Conservation (phyloP, 1,140 invertebrate species). For the Portunus trituberculatus region DNA sequence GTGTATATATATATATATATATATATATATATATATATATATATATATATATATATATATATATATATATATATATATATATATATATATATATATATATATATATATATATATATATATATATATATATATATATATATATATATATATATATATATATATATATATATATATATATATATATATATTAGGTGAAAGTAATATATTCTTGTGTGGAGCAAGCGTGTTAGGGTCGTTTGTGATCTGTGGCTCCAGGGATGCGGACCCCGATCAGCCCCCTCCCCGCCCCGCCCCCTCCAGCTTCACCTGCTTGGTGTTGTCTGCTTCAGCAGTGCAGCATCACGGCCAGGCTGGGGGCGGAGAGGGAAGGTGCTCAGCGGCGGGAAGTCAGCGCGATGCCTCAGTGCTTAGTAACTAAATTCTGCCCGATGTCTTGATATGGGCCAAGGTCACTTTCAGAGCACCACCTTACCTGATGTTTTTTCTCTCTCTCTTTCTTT, state of each 20-base stretch:
- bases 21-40: conserved; percentile 32
- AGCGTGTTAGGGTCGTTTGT: not conserved
- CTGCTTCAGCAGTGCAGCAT: not conserved
- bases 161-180: conserved; percentile 7
- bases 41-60: conserved; percentile 35
- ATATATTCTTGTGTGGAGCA: not conserved
- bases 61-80: conserved; percentile 42
- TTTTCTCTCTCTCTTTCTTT: too few relatives aligned
- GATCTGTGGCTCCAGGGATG: not conserved
- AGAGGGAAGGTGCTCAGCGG: not conserved
- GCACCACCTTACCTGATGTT: too few relatives aligned
- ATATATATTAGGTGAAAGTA: not conserved
- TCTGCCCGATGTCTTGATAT: not conserved
- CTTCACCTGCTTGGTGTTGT: not conserved
- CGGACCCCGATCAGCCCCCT: too few relatives aligned
- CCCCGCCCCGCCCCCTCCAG: not conserved
- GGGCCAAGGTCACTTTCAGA: too few relatives aligned
- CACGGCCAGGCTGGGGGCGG: not conserved
- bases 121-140: conserved; percentile 48
- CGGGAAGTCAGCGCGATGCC: not conserved
- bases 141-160: not conserved
- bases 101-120: conserved; percentile 26
- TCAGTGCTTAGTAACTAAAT: not conserved
- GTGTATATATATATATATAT: conserved; percentile 55
- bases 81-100: conserved; percentile 32